Conservation (phyloP, 2,113 vertebrate genomes). For the Gobiocypris rarus region DNA sequence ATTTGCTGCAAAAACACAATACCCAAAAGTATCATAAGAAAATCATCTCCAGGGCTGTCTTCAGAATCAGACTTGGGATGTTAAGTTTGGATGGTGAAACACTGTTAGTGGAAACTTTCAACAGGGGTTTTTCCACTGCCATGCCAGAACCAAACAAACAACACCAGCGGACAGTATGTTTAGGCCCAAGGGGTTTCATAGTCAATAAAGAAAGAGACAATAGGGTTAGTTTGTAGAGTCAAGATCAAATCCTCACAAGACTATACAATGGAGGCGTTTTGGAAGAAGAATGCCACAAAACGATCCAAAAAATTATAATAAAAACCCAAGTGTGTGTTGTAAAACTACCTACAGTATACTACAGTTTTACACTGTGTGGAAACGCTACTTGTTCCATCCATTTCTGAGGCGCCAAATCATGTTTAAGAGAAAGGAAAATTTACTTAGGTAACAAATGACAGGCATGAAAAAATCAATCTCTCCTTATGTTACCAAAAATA, state of each 20-base stretch:
- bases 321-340: not conserved
- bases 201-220: not conserved
- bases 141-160: conserved; percentile 11
- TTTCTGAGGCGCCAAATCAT: not conserved
- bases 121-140: not conserved
- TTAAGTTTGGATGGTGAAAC: not conserved
- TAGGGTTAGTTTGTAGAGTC: conserved; percentile 9
- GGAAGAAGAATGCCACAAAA: not conserved
- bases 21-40: no score
- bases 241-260: conserved; percentile 10
- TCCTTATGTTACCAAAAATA: no score
- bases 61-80: no score
- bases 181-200: not conserved
- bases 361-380: not conserved
- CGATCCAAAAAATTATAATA: not conserved
- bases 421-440: not conserved
- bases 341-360: not conserved
- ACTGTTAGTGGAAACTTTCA: conserved; percentile 1
- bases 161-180: not conserved
- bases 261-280: not conserved
- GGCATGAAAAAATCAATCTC: not conserved
- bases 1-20: no score
- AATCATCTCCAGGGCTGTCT: no score
- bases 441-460: not conserved
- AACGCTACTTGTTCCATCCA: not conserved